These are phyloP conservation scores for Pteria penguin DNA, from an alignment of 2,888 invertebrate species.

Conservation along the genomic window DNA sequence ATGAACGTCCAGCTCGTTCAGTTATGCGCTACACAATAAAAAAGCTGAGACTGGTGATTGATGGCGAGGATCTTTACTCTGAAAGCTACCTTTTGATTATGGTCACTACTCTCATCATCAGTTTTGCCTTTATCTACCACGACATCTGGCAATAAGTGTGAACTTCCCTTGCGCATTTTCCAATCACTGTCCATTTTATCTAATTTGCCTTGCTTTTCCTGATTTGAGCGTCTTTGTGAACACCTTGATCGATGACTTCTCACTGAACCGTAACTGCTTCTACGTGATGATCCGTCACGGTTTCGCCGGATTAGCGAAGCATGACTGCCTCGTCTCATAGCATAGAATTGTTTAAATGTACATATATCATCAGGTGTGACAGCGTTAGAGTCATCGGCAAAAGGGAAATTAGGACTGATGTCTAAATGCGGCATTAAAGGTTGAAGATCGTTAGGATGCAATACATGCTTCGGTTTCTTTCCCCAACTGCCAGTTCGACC, in stretches of 20 bases:
- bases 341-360: conserved; percentile 63
- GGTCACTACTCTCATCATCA: conserved; percentile 70
- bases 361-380: conserved; percentile 94
- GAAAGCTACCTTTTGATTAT: not conserved
- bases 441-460: conserved; percentile 86
- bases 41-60: no score
- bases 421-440: conserved; percentile 95
- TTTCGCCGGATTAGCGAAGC: conserved; percentile 50
- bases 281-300: conserved; percentile 51
- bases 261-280: conserved; percentile 64
- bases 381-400: conserved; percentile 97
- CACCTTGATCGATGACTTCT: conserved; percentile 55
- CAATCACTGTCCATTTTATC: conserved; percentile 49
- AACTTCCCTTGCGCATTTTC: conserved; percentile 22
- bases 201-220: conserved; percentile 82
- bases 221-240: conserved; percentile 87
- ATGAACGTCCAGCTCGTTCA: no score
- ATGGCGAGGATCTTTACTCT: no score
- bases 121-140: conserved; percentile 78
- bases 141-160: conserved; percentile 73
- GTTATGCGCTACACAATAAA: no score
- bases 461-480: conserved; percentile 52
- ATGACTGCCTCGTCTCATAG: conserved; percentile 65
- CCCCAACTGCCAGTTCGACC: conserved; percentile 88
- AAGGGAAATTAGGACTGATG: conserved; percentile 85